Base-by-base conservation (phyloP, 2,888 invertebrate genomes). In the Drosophila austrosaltans region DNA sequence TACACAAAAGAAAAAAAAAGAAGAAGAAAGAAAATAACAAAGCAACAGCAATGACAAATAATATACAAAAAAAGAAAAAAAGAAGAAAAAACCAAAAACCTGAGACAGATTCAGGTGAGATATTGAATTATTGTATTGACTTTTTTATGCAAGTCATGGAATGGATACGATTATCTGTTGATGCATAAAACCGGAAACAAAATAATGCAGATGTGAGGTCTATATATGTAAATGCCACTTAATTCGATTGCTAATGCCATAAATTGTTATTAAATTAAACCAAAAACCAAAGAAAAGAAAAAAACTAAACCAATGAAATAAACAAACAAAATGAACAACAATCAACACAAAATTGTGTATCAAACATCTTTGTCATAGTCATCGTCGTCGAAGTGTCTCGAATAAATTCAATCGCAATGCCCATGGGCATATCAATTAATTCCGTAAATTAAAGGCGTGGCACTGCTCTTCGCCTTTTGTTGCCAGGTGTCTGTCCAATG, bases 401-500 rank as follows among this genome's bases (percentile, higher is more conserved):
- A 36, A 36, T 10, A 36, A 6, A 56, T 20, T 12, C 22, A 22
- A 39, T 57, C 57, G 36, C 32, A 57, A 30, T 36, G 56, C 56
- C 56, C 56, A 56, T 36, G 57, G 57, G 57, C 57, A 57, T 39
- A 22, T 57, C 22, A 57, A 57, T 57, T 57, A 57, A 57, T 39
- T 57, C 12, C 12, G 12, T 39, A 57, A 57, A 57, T 57, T 20
- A 56, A 36, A 20, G 56, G 56, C 56, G 56, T 56, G 56, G 20
- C 36, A 1, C 12, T 20, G 30, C 16, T 16, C 16, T 30, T 30
- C 30, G 20, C 20, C 16, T 16, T 16, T 48, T 48, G 8, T 32
- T 30, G 32, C 30, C 32, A 56, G 56, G 32, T 56, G 16, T 16
- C 16, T 16, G 16, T 16, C 56, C 10, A 36, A 36, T 3, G 30